These are phyloP conservation scores for Myiagra hebetior DNA, from an alignment of 2,113 vertebrate species.

Conservation along the genomic window DNA sequence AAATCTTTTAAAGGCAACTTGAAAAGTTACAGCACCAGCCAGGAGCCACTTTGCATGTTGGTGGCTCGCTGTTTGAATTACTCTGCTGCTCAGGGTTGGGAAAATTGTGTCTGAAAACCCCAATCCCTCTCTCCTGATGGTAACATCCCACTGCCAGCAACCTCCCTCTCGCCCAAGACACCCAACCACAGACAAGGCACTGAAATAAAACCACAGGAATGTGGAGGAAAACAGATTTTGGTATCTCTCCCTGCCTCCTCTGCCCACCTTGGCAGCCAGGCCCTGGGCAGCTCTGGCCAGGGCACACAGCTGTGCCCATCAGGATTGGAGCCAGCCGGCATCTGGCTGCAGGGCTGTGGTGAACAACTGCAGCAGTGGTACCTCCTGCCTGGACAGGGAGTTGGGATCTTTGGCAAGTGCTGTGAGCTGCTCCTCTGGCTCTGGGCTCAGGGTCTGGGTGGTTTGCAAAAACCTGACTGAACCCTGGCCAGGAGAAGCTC, in stretches of 20 bases:
- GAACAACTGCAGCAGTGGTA: background rate
- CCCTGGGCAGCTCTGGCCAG: background rate
- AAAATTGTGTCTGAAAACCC: background rate
- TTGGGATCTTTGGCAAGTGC: background rate
- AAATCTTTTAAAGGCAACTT: constrained; percentile 19
- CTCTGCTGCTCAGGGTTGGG: background rate
- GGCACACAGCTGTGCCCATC: background rate
- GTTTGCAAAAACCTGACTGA: background rate
- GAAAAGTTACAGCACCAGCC: background rate
- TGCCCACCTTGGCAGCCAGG: background rate
- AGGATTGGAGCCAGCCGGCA: background rate
- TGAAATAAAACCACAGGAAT: background rate
- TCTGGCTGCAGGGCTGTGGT: background rate
- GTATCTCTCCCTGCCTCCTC: background rate
- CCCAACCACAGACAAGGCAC: background rate
- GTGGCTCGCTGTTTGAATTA: background rate
- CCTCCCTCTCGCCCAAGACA: background rate
- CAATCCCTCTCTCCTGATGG: background rate
- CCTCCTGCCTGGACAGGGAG: rapidly evolving
- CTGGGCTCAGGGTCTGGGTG: background rate
- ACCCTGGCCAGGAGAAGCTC: background rate
- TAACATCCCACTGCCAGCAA: background rate
- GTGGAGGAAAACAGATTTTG: background rate
- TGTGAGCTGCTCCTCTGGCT: background rate
- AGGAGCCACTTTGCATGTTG: background rate